These are phyloP conservation scores for Palaemon carinicauda DNA, from an alignment of 1,140 invertebrate species.

Conservation along the genomic window DNA sequence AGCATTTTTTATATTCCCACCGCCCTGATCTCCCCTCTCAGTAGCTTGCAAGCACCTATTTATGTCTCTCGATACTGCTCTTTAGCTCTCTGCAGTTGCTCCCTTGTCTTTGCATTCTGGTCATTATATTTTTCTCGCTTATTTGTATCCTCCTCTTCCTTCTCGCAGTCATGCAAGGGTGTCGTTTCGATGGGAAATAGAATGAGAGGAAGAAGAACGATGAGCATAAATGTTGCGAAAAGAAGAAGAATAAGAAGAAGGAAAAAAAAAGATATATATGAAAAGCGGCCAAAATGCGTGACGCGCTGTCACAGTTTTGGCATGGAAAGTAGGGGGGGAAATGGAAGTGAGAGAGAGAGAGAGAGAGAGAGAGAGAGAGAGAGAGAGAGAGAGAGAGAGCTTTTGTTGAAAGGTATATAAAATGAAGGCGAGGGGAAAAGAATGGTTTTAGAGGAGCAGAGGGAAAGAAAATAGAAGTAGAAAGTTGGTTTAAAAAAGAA, in stretches of 20 bases:
- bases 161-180: background rate
- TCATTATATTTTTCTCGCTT: too few species aligned
- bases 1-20: too few species aligned
- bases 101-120: too few species aligned
- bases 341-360: background rate
- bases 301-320: too few species aligned
- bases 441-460: background rate
- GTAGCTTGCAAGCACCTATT: too few species aligned
- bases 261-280: background rate
- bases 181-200: background rate
- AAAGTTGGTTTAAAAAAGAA: background rate
- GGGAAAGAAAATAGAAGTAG: background rate
- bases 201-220: background rate
- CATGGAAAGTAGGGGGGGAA: background rate
- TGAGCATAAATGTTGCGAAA: background rate
- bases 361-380: background rate
- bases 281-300: background rate
- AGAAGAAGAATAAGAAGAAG: too few species aligned
- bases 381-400: background rate
- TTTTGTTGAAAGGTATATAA: background rate
- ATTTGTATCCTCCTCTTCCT: too few species aligned
- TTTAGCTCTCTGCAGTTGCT: too few species aligned
- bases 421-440: background rate
- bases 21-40: too few species aligned
- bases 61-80: too few species aligned